phyloP scores from a whole-genome alignment of 2,113 vertebrate species.

The Seriola dumerili region DNA sequence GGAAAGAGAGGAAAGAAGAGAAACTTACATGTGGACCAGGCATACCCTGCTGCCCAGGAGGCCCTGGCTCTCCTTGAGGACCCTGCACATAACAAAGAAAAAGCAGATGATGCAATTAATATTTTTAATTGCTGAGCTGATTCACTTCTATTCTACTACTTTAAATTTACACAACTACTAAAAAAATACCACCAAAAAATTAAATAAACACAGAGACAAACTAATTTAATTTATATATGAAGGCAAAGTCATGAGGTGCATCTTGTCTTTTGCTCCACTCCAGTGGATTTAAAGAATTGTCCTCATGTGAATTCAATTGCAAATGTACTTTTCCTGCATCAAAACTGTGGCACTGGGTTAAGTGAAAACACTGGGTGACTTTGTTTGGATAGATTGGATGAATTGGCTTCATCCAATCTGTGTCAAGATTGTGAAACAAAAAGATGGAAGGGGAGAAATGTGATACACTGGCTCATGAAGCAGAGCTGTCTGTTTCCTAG shows the following conservation, averaged over 20 bases:
- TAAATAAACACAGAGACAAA: neutral
- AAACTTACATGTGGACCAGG: conserved; percentile 93
- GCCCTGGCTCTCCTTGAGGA: conserved; percentile 94
- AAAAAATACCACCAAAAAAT: neutral
- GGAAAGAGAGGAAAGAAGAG: neutral
- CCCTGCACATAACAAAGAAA: conserved; percentile 83
- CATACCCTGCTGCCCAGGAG: conserved; percentile 94
- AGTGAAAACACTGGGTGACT: neutral
- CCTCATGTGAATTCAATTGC: neutral
- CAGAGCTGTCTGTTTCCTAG: neutral
- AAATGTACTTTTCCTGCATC: neutral
- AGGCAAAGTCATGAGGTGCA: neutral
- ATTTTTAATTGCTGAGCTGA: neutral
- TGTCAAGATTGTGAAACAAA: conserved; percentile 28
- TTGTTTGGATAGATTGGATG: neutral
- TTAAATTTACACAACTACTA: neutral
- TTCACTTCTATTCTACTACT: neutral
- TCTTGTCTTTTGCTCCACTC: neutral
- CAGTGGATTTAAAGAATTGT: neutral
- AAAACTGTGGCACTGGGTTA: neutral
- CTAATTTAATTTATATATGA: neutral
- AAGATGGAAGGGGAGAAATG: conserved; percentile 7
- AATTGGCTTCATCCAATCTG: conserved; percentile 14
- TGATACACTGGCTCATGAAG: neutral
- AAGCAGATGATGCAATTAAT: conserved; percentile 11